Conservation (phyloP, 2,888 invertebrate species). For the Elmis aenea region DNA sequence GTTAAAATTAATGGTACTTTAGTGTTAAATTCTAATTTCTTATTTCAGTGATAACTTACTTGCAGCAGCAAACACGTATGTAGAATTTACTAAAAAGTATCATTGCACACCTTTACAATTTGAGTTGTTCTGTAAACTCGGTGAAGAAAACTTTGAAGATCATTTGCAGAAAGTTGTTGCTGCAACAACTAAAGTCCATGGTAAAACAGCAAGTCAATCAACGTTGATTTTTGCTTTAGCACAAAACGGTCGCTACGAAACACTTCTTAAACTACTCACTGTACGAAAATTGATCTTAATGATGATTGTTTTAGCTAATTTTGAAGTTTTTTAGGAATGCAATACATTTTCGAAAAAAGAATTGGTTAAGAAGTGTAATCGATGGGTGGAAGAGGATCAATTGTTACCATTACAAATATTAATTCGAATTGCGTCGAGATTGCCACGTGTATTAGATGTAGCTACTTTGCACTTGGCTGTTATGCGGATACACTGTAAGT, state of each 20-base stretch:
- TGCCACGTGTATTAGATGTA: constrained; percentile 43
- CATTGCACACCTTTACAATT: constrained; percentile 61
- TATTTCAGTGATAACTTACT: constrained; percentile 46
- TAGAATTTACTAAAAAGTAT: constrained; percentile 48
- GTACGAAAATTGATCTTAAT: constrained; percentile 35
- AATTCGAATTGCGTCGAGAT: constrained; percentile 25
- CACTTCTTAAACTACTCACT: constrained; percentile 48
- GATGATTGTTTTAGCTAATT: constrained; percentile 38
- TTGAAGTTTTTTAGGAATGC: constrained; percentile 37
- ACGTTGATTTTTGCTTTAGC: constrained; percentile 52
- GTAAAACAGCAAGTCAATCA: constrained; percentile 44
- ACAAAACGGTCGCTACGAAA: constrained; percentile 51
- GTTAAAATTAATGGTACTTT: no score
- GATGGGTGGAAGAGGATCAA: constrained; percentile 38
- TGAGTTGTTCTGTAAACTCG: constrained; percentile 51
- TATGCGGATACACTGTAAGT: constrained; percentile 52
- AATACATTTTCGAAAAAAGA: constrained; percentile 39
- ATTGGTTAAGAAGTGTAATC: constrained; percentile 33
- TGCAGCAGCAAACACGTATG: constrained; percentile 55
- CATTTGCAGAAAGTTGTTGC: constrained; percentile 42
- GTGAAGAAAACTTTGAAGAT: constrained; percentile 41
- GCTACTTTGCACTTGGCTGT: constrained; percentile 48
- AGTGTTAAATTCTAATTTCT: constrained; percentile 6
- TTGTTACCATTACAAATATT: constrained; percentile 33
- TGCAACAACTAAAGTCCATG: constrained; percentile 44